Base-by-base conservation (phyloP, 1,140 invertebrate genomes). In the Mesaphorura yosii region DNA sequence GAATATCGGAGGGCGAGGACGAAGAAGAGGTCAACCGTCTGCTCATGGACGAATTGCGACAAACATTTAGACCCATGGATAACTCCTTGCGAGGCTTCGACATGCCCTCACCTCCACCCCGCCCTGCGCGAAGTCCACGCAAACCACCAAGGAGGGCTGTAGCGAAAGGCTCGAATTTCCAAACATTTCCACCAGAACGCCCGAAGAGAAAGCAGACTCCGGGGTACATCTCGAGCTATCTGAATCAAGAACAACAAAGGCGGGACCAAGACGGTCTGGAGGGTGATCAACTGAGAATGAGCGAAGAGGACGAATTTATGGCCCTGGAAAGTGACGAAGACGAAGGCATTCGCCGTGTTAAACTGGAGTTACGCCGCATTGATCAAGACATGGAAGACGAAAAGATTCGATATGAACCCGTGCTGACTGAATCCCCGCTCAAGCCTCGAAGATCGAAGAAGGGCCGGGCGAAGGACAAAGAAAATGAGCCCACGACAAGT, bases 21-120 rank as follows among this genome's bases (percentile, higher is more conserved):
- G 82, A 87, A 67, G 82, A 85, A 64, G 78, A 83, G 66, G 73
- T 85, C 26, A 79, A 81, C 38, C 76, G 79, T 64, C 84, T 84
- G 56, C 74, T 87, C 40, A 81, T 79, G 38, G 76, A 77, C 45
- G 84, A 87, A 69, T 84, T 88, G 57, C 73, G 82, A 56, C 82
- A 86, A 66, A 83, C 82, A 39, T 83, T 86, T 62, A 76, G 79
- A 63, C 75, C 74, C 48, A 75, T 76, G n/a, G 71, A 70, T 31
- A 83, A 81, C 64, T 73, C 77, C 1, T 66, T 83, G 29, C 72
- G 76, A 17, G 58, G 59, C 19, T 60, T 56, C 51, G 56, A 64
- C 49, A 49, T 64, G 41, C 48, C 55, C 37, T 22, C 45, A 28
- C 26, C 60, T 34, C 39, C 58, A 46, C 49, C 50, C 27, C 40